Base-by-base conservation (phyloP, 53 echinoderm and acorn worm genomes). In the Zoroaster sp. region DNA sequence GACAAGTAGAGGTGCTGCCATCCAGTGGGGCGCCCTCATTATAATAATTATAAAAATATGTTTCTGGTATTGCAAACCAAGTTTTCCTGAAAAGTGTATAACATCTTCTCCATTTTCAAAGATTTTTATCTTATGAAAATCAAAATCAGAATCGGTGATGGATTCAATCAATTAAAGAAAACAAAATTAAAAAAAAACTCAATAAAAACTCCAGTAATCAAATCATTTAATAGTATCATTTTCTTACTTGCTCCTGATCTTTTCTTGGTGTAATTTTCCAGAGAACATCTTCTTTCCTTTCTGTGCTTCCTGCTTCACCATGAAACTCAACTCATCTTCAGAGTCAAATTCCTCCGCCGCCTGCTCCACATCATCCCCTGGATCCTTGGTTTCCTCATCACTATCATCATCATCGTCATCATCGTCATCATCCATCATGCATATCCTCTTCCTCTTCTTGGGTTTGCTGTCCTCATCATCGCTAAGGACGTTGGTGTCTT, bases 261-360 rank as follows among this genome's bases (percentile, higher is more conserved):
- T 66, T 36, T 18, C 35, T 28, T 44, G 23, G 12, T 41, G 66
- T 33, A 42, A 34, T 68, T 81, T 81, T 32, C 67, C 67, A 4
- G 44, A 13, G 17, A 67, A 40, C 32, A 5, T 41, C 33, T 67
- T 81, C 68, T 67, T 67, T 25, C 32, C 28, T 42, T 66, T 21
- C 10, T 51, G 28, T 81, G 28, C 66, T 38, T 81, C 81, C 67
- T 81, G 81, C 66, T 81, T 7, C 12, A 81, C 20, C 81, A 81
- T 2, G 43, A 81, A 81, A 42, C 81, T 81, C 40, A 94, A 73
- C 36, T 85, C 94, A 85, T 94, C 94, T n/a, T 94, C 92, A 28
- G 89, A 92, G 72, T 94, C 90, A 17, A 83, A 91, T 32, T 43
- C 80, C 4, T 74, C 76, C 49, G 83, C 89, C 51, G 75, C 33